These are phyloP conservation scores for roundworm (Caenorhabditis elegans) DNA, from an alignment of 1,140 invertebrate genomes.

Conservation along the genomic window WBcel235 BX284606.5:12092501-12093000, in stretches of 20 bases:
- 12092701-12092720: slow-evolving; percentile 8
- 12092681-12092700: no score
- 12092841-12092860: background rate
- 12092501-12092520: no score
- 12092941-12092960: background rate
- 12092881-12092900: background rate
- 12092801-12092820: background rate
- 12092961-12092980: background rate
- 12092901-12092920: background rate
- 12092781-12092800: background rate
- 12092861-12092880: background rate
- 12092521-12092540: no score
- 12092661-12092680: no score
- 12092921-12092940: background rate
- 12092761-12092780: background rate
- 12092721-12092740: slow-evolving; percentile 21
- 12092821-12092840: background rate
- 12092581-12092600: no score
- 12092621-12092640: no score
- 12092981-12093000: background rate
- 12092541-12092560: no score
- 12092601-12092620: no score
- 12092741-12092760: background rate
- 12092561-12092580: no score
- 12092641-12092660: background rate